Base-by-base conservation (phyloP, 2,888 invertebrate genomes). In the Agonopterix arenella region DNA sequence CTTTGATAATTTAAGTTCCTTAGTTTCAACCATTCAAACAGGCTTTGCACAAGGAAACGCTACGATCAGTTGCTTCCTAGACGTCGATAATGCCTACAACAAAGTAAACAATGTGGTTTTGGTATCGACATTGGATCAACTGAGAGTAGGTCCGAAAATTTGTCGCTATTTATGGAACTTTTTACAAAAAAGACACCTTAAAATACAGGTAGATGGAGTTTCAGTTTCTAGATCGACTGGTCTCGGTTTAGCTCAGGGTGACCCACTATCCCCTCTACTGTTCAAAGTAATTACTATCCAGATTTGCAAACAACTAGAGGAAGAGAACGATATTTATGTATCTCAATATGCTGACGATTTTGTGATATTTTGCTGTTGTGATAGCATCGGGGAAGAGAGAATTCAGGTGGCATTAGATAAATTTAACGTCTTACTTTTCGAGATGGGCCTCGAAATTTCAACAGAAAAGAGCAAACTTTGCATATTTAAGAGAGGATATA, bases 251-350 rank as follows among this genome's bases (percentile, higher is more conserved):
- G 56, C 63, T 0, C 64, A 63, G 16, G 61, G 61, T 0, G 62
- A 64, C n/a, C 64, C 62, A 0, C 3, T 62, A 5, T 61, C 64
- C 0, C 63, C 62, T 0, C 28, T 64, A 4, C n/a, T 63, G 4
- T 64, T 64, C 49, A 61, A 62, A 50, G 45, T 60, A 1, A 49
- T 44, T 0, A 57, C 59, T 3, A 8, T 18, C 11, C 16, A 51
- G 10, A 10, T 42, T 4, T 42, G 42, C n/a, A 42, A 42, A 42
- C 2, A 11, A 3, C 8, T 42, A 4, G 11, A 11, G 8, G 8
- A 46, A 13, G 13, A 13, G 13, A 13, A 13, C 13, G 13, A 2
- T 11, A 11, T 46, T 9, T 18, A 8, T 10, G 47, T 49, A 28
- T n/a, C 42, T 10, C 52, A 52, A 11, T 47, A 47, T 41, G 47